A percentile compares a stretch with the other conserved stretches of the same genome.
phyloP scores from a whole-genome alignment of 2,888 invertebrate genomes.

The Conops quadrifasciatus region DNA sequence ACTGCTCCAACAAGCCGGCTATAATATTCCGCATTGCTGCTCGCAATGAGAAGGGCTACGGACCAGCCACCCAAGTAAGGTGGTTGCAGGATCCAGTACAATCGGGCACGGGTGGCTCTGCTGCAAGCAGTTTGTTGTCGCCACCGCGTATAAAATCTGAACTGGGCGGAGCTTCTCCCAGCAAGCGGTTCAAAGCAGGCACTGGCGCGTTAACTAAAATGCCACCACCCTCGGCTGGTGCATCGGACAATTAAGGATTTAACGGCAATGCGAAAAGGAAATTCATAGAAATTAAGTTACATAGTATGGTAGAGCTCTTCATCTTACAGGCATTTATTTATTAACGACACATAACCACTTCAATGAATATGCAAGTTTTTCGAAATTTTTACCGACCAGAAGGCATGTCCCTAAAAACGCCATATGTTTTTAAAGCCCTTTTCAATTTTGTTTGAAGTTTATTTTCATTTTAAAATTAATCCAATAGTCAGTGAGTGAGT shows the following conservation, averaged over 20 bases:
- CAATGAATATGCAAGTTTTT: no score
- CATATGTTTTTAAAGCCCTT: no score
- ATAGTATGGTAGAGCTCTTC: background rate
- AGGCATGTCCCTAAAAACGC: no score
- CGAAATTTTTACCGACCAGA: no score
- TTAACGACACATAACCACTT: no score
- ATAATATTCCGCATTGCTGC: constrained; percentile 50
- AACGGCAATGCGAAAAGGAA: background rate
- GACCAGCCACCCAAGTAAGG: constrained; percentile 50
- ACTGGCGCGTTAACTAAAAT: background rate
- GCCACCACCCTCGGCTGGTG: constrained; percentile 25
- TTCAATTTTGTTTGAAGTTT: no score
- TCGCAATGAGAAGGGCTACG: constrained; percentile 50
- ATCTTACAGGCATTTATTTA: no score
- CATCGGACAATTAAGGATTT: constrained; percentile 8
- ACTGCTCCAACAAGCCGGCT: constrained; percentile 49
- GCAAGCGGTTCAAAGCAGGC: constrained; percentile 45
- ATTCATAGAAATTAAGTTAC: constrained; percentile 5
- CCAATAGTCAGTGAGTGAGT: no score
- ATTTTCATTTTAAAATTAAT: no score
- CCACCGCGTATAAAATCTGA: constrained; percentile 47
- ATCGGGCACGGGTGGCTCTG: constrained; percentile 10
- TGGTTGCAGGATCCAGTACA: constrained; percentile 49
- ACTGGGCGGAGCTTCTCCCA: constrained; percentile 45
- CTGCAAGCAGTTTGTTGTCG: constrained; percentile 42